Conservation (phyloP, 2,888 invertebrate genomes). For the Coecobrya sp. region DNA sequence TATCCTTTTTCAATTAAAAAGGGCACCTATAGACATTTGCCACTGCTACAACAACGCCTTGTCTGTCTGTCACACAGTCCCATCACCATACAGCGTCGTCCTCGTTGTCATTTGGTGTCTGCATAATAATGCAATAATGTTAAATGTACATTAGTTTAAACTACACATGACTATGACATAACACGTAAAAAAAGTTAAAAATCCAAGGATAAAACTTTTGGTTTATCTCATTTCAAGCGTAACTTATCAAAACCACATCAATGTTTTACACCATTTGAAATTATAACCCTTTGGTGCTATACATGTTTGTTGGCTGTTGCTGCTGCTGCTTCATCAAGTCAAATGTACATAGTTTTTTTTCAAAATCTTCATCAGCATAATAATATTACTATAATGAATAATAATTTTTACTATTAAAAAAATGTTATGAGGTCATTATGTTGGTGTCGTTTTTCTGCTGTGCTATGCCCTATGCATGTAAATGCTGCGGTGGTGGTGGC, state of each 20-base stretch:
- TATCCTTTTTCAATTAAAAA: conserved; percentile 21
- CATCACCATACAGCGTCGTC: background rate
- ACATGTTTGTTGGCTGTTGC: background rate
- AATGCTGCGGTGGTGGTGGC: background rate
- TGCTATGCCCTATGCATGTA: background rate
- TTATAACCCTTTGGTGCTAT: background rate
- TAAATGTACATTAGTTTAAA: background rate
- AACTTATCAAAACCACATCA: conserved; percentile 56
- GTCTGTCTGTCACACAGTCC: background rate
- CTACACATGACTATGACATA: conserved; percentile 25
- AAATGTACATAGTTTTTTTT: background rate
- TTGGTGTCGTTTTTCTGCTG: background rate
- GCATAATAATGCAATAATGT: background rate
- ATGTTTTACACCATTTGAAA: conserved; percentile 35
- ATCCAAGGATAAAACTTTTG: conserved; percentile 61
- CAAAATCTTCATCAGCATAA: conserved; percentile 10
- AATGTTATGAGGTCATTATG: conserved; percentile 45
- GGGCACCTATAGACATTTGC: no score
- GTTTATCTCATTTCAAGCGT: conserved; percentile 53
- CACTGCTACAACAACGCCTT: background rate
- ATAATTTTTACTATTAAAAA: conserved; percentile 19
- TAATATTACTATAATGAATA: conserved; percentile 21
- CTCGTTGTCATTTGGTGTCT: background rate
- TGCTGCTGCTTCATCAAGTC: background rate
- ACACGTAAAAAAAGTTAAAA: conserved; percentile 8